phyloP scores from a whole-genome alignment of 2,113 vertebrate genomes.

The Macheiramphus alcinus region DNA sequence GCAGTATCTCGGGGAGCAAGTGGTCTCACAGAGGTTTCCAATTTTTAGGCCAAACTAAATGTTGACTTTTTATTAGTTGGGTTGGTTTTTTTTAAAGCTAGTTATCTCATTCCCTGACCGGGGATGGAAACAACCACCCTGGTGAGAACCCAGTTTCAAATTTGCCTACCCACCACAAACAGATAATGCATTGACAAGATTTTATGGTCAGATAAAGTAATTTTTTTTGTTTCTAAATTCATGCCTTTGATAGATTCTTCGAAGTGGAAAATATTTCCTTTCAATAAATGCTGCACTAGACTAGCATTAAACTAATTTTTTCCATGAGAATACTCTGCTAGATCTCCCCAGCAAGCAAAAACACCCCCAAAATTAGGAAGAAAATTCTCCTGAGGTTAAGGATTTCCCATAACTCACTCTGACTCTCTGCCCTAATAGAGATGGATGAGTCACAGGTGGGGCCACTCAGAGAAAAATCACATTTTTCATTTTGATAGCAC shows the following conservation, averaged over 20 bases:
- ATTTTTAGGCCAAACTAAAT: slow-evolving; percentile 29
- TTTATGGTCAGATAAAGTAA: neutral
- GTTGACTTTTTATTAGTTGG: neutral
- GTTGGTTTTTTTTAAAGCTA: neutral
- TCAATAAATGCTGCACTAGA: neutral
- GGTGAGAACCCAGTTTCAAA: neutral
- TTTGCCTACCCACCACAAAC: neutral
- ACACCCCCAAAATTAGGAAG: neutral
- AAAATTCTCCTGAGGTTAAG: neutral
- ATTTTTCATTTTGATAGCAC: slow-evolving; percentile 40
- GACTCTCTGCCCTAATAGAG: slow-evolving; percentile 18
- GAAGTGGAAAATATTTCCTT: slow-evolving; percentile 1
- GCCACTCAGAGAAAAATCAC: slow-evolving; percentile 5
- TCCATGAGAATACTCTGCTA: neutral
- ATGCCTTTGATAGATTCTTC: neutral
- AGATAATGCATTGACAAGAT: neutral
- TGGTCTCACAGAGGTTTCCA: neutral
- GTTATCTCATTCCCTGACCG: neutral
- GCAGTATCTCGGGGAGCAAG: neutral
- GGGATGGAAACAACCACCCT: neutral
- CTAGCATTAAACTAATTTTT: neutral
- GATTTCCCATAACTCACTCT: neutral
- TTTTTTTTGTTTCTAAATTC: neutral
- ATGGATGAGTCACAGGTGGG: slow-evolving; percentile 48
- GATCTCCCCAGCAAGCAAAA: neutral